phyloP scores from a whole-genome alignment of 2,113 vertebrate genomes.

The Bufo bufo region DNA sequence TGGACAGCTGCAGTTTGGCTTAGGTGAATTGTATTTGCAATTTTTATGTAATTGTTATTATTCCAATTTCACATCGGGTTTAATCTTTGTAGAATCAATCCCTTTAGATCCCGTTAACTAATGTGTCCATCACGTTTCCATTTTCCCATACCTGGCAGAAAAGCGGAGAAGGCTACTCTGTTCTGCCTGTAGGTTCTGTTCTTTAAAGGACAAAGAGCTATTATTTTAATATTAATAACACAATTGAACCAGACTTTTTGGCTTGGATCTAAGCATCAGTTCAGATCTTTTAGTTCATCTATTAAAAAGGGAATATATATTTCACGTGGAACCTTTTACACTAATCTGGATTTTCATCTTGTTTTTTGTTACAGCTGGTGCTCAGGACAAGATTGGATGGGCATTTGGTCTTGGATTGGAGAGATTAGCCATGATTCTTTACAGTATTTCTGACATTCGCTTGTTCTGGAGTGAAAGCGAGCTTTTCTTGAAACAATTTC shows the following conservation, averaged over 20 bases:
- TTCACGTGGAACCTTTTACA: slow-evolving; percentile 49
- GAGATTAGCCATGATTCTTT: slow-evolving; percentile 92
- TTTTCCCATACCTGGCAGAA: not conserved
- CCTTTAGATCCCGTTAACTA: not conserved
- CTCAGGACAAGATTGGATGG: slow-evolving; percentile 85
- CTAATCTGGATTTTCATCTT: slow-evolving; percentile 52
- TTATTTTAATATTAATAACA: not conserved
- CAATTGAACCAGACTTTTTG: not conserved
- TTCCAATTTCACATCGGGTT: not conserved
- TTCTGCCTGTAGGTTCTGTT: not conserved
- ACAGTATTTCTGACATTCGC: slow-evolving; percentile 89
- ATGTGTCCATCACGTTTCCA: not conserved
- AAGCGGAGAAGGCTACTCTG: not conserved
- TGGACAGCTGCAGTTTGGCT: not conserved
- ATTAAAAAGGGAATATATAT: slow-evolving; percentile 16
- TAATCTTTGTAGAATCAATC: not conserved
- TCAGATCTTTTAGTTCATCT: slow-evolving; percentile 50
- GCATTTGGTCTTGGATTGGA: slow-evolving; percentile 94
- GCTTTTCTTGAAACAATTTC: slow-evolving; percentile 88
- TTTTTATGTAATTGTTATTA: not conserved
- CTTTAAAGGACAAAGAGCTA: not conserved
- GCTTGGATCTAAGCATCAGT: slow-evolving; percentile 9
- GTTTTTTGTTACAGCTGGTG: slow-evolving; percentile 81
- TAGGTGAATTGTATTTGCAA: not conserved
- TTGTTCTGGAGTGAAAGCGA: slow-evolving; percentile 94